Conservation (phyloP, 2,113 vertebrate species). For the Pollachius pollachius region DNA sequence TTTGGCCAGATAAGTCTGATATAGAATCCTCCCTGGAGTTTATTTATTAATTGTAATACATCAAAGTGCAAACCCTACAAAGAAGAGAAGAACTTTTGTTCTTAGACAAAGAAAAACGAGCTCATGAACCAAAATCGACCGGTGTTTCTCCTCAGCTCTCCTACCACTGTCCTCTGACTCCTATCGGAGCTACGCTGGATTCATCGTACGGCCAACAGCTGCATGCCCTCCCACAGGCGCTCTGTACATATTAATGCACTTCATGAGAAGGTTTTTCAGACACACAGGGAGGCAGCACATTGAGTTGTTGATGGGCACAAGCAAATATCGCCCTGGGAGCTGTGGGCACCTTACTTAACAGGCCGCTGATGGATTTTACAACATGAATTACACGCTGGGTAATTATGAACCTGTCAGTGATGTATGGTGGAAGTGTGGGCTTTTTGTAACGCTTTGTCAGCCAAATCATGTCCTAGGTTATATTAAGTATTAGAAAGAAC, state of each 20-base stretch:
- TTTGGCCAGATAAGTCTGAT: too few species aligned
- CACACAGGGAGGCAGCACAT: background rate
- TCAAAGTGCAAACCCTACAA: too few species aligned
- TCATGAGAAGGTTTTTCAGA: background rate
- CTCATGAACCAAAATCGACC: too few species aligned
- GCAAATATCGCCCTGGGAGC: constrained; percentile 33
- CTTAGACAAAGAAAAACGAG: too few species aligned
- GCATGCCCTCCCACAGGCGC: background rate
- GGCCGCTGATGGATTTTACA: constrained; percentile 25
- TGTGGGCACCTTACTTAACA: background rate
- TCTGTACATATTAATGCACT: too few species aligned
- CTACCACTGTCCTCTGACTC: too few species aligned
- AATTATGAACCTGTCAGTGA: constrained; percentile 17
- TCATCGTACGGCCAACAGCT: constrained; percentile 25
- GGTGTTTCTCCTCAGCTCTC: too few species aligned
- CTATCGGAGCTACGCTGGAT: too few species aligned
- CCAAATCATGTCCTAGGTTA: background rate
- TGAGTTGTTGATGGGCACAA: constrained; percentile 1
- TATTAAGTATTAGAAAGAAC: background rate
- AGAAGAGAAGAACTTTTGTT: too few species aligned
- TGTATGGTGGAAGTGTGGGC: background rate
- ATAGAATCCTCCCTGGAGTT: too few species aligned
- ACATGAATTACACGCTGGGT: constrained; percentile 23
- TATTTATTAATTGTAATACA: too few species aligned
- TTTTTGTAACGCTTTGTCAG: constrained; percentile 6